Conservation (phyloP, 2,888 invertebrate species). For the Latheticus oryzae region DNA sequence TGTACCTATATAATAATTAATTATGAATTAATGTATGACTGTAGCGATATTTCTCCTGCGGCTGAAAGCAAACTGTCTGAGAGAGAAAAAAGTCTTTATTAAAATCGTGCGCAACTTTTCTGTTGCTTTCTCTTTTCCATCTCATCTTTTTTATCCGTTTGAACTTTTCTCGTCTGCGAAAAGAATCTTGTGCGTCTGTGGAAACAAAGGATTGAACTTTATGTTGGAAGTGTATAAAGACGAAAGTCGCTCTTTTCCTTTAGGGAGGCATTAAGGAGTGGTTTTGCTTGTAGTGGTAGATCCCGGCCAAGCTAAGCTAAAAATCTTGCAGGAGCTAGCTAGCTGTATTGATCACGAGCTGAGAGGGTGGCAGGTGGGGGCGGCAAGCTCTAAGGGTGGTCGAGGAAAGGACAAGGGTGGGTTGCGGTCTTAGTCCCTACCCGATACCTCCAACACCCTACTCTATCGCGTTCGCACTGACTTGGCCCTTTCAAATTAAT, state of each 20-base stretch:
- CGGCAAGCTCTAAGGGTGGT: constrained; percentile 62
- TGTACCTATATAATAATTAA: no score
- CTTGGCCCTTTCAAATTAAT: constrained; percentile 54
- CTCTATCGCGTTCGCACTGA: constrained; percentile 52
- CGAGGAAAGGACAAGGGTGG: constrained; percentile 65
- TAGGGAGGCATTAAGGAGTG: constrained; percentile 64
- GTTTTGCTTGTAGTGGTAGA: constrained; percentile 60
- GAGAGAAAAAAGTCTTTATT: constrained; percentile 26
- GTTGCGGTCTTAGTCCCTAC: constrained; percentile 66
- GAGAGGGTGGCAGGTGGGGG: constrained; percentile 53
- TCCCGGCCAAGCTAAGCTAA: constrained; percentile 66
- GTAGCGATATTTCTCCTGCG: constrained; percentile 3
- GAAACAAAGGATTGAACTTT: constrained; percentile 55
- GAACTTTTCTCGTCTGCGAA: constrained; percentile 47
- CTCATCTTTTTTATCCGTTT: constrained; percentile 31
- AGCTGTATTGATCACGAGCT: constrained; percentile 66
- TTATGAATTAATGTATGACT: no score
- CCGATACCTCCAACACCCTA: constrained; percentile 61
- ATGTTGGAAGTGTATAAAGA: constrained; percentile 50
- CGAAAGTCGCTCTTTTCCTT: constrained; percentile 59
- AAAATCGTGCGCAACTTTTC: constrained; percentile 24
- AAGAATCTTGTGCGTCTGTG: constrained; percentile 45
- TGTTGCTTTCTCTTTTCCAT: constrained; percentile 35
- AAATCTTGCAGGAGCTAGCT: constrained; percentile 67
- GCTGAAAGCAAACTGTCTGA: background rate